Base-by-base conservation (phyloP, 1,140 invertebrate genomes). In the Euura saliciscinereae region DNA sequence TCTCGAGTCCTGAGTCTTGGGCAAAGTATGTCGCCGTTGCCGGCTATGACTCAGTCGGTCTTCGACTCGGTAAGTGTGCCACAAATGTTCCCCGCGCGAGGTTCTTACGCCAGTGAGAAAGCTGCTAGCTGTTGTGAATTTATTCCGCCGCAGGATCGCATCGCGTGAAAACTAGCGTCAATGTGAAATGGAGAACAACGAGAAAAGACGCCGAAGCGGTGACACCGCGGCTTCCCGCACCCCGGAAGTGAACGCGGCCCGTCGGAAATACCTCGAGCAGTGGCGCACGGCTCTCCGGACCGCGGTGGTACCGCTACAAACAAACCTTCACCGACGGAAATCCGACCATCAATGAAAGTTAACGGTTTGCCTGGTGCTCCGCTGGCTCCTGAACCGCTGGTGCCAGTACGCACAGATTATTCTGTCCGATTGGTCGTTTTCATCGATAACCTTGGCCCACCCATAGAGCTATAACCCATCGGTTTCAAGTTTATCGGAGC, bases 401-500 rank as follows among this genome's bases (percentile, higher is more conserved):
- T 28, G 28, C 28, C 28, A 28, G 28, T 28, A 28, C 28, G 28
- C 28, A 28, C 28, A 28, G 28, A 28, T 28, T 28, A 28, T 28
- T 28, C 28, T 28, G 28, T 28, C 28, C 28, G 68, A 43, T 69
- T 7, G 43, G 6, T 45, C 45, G 43, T 69, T 45, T 45, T 45
- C 28, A n/a, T 13, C 44, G 43, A 45, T 8, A 44, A 43, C 68
- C 44, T 69, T 69, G 44, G 68, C 68, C 45, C 45, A 71, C 74
- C 72, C 73, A 71, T 73, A 67, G 73, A 69, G 70, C 72, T 13
- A 73, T 51, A 74, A 72, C 66, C 71, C 66, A 66, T 71, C 73
- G 66, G 71, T 44, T 46, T 75, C 13, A n/a, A 28, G 28, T 28
- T 28, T 28, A 28, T 1, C n/a, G n/a, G n/a, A n/a, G n/a, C n/a